Percentiles rank a stretch among this genome's conserved stretches.
These are phyloP conservation scores for Augochlora pura DNA, from an alignment of 1,140 invertebrate species.

Conservation along the genomic window DNA sequence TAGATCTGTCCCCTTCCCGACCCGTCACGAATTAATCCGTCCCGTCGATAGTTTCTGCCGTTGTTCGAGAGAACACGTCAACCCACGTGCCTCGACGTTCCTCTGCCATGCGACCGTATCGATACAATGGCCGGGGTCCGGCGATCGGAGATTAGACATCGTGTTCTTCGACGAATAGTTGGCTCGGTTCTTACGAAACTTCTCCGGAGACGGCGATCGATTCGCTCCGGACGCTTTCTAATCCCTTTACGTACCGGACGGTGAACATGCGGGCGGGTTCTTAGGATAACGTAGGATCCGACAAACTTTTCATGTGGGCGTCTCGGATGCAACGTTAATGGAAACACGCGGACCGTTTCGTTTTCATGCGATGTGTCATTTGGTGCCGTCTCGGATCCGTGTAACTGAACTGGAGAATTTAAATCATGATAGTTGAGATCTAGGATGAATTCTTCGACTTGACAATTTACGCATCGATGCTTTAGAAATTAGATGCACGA, in stretches of 20 bases:
- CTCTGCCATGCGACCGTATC: background rate
- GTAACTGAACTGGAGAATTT: too few relatives aligned
- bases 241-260: background rate
- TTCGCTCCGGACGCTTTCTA: background rate
- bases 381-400: too few relatives aligned
- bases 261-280: background rate
- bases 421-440: too few relatives aligned
- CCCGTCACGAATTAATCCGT: slow-evolving; percentile 23
- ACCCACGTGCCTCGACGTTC: slow-evolving; percentile 16
- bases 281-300: background rate
- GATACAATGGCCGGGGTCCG: background rate
- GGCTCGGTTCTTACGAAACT: background rate
- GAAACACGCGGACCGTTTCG: too few relatives aligned
- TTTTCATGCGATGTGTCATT: too few relatives aligned
- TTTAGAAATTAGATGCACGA: too few relatives aligned
- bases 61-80: background rate
- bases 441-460: too few relatives aligned
- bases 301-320: too few relatives aligned
- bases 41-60: slow-evolving; percentile 11
- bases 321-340: too few relatives aligned
- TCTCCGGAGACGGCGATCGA: background rate
- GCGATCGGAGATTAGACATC: background rate
- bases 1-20: slow-evolving; percentile 22
- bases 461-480: too few relatives aligned
- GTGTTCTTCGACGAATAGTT: background rate